Base-by-base conservation (phyloP, 2,888 invertebrate species). In the Rhaphigaster nebulosa region DNA sequence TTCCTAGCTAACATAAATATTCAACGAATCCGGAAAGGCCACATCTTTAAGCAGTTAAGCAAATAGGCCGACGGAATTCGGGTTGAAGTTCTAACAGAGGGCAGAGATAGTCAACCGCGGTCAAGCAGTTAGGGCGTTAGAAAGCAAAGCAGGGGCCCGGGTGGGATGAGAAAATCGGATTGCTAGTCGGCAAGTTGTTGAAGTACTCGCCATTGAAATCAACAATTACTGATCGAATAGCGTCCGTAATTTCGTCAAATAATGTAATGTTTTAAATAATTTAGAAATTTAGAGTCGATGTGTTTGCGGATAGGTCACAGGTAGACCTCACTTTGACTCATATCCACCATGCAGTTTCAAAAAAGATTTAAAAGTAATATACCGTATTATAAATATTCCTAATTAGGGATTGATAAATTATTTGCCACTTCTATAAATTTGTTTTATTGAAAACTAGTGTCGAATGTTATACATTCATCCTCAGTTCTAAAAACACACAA, bases 11-110 rank as follows among this genome's bases (percentile, higher is more conserved):
- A 76, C 70, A 76, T 76, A 76, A 76, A 76, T 76, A 76, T 76
- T 76, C 70, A 76, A 76, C 70, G 70, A 76, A 76, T 20, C 70
- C 20, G 38, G 38, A 38, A 38, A 76, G 70, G 70, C 34, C 70
- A 38, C 70, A n/a, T 76, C 70, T 76, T 76, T 76, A 76, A 76
- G 70, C 38, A 76, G 70, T 38, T 76, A 76, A 76, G 70, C 70
- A 76, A 76, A 76, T 76, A 76, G 70, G 38, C 8, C 70, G 6
- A 10, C 70, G 20, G 70, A 76, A 76, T 76, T 23, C 70, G 20
- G 70, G 23, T 34, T 20, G 20, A 76, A 76, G 70, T 76, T 76
- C 18, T n/a, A 18, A 18, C 70, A 15, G 34, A 13, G 18, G 70
- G 20, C 20, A 12, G 34, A 10, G 70, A 38, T 34, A 18, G 70